A percentile compares a stretch with the other conserved stretches of the same genome.
Evolutionary conservation across 1,140 invertebrate genomes (phyloP).

Genomic region (Cataglyphis hispanica): DNA sequence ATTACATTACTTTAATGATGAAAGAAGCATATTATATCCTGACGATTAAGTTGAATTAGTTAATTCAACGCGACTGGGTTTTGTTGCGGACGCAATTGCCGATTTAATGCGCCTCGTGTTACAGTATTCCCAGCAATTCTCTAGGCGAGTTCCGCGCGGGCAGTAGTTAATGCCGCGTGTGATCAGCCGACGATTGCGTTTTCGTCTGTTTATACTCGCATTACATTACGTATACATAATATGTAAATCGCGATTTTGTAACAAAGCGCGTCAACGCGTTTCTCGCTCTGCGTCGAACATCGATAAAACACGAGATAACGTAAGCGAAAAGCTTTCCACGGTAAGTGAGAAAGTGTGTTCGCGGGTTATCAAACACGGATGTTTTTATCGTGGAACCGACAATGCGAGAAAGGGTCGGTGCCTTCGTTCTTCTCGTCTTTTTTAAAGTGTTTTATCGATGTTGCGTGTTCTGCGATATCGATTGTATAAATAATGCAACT

Average conservation of each 20-base stretch:
- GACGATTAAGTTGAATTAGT: constrained; percentile 6
- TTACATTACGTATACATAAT: constrained; percentile 37
- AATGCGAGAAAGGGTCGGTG: constrained; percentile 1
- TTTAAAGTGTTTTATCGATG: constrained; percentile 28
- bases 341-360: constrained; percentile 58
- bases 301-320: constrained; percentile 4
- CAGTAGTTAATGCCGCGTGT: constrained; percentile 40
- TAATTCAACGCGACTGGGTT: neutral
- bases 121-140: constrained; percentile 4
- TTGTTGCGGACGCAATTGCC: neutral
- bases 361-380: constrained; percentile 28
- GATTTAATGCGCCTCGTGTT: constrained; percentile 14
- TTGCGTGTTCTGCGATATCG: constrained; percentile 3
- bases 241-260: constrained; percentile 35
- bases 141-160: constrained; percentile 14
- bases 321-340: constrained; percentile 40
- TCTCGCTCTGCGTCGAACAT: constrained; percentile 3
- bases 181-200: constrained; percentile 53
- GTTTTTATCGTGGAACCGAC: neutral
- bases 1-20: neutral
- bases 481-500: constrained; percentile 44
- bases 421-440: neutral
- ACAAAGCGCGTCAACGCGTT: constrained; percentile 32
- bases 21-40: neutral
- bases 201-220: constrained; percentile 45